Evolutionary conservation across 2,888 invertebrate genomes (phyloP).

Genomic region (Leptopterna dolabrata): DNA sequence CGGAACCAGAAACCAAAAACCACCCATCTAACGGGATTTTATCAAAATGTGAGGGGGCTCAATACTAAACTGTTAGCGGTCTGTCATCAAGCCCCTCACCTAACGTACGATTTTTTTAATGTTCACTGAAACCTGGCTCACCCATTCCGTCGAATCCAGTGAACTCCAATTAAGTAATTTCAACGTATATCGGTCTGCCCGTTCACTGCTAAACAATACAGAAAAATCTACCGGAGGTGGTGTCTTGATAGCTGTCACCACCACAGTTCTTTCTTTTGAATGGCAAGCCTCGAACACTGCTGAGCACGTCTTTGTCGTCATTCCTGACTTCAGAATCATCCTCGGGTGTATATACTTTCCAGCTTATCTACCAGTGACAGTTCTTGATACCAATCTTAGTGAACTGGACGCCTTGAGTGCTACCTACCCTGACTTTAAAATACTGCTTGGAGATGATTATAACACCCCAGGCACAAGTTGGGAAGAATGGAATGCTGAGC

Average conservation of each 20-base stretch:
- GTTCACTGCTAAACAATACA: neutral
- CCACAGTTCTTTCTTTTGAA: neutral
- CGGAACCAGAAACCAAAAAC: too few species aligned
- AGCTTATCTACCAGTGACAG: neutral
- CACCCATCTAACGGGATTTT: too few species aligned
- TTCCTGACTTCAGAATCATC: neutral
- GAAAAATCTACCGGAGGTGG: neutral
- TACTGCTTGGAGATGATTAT: neutral
- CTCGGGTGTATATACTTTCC: neutral
- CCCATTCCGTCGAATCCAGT: neutral
- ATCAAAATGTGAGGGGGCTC: neutral
- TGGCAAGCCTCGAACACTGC: neutral
- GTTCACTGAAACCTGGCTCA: neutral
- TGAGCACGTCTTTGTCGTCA: neutral
- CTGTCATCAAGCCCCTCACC: neutral
- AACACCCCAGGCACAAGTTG: neutral
- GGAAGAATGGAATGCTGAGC: neutral
- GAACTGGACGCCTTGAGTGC: neutral
- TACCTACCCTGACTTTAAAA: neutral
- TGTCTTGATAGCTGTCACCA: neutral
- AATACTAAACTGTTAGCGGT: constrained; percentile 9
- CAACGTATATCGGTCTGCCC: neutral
- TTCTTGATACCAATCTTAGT: neutral
- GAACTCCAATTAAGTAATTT: neutral
- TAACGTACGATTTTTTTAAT: neutral